Conservation (phyloP, 2,797 vertebrate genomes). For the Valencia hispanica region DNA sequence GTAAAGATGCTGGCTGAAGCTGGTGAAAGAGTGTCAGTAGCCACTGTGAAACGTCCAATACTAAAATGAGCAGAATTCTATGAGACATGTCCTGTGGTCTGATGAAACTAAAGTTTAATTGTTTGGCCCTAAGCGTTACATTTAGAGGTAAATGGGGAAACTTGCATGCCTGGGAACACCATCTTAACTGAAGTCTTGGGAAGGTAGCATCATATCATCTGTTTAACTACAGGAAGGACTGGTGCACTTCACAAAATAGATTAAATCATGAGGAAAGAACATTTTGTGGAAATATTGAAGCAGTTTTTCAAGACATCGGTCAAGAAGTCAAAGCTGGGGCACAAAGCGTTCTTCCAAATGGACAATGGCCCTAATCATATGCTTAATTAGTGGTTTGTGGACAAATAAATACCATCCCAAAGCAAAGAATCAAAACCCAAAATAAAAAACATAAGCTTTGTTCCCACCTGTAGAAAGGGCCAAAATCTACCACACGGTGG, state of each 20-base stretch:
- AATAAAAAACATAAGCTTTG: background rate
- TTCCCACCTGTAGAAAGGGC: conserved; percentile 89
- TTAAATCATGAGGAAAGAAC: background rate
- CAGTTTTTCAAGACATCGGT: background rate
- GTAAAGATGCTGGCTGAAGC: no score
- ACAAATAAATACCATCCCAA: background rate
- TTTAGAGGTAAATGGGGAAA: background rate
- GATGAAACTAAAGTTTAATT: background rate
- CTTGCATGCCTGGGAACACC: background rate
- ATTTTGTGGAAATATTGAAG: conserved; percentile 1
- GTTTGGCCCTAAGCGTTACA: background rate
- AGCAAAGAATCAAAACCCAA: no score
- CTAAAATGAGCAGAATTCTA: no score
- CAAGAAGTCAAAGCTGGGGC: background rate
- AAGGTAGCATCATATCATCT: background rate
- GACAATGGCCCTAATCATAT: background rate
- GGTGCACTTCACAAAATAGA: background rate
- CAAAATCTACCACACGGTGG: conserved; percentile 91
- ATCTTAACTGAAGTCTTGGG: background rate
- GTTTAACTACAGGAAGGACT: background rate
- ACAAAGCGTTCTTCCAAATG: background rate
- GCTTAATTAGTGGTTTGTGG: background rate
- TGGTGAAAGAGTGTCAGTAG: no score
- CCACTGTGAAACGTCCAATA: no score
- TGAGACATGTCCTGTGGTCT: background rate